Percentiles rank a stretch among this genome's conserved stretches.
Evolutionary conservation across 2,113 vertebrate species (phyloP).

Genomic region (Carassius gibelio): DNA sequence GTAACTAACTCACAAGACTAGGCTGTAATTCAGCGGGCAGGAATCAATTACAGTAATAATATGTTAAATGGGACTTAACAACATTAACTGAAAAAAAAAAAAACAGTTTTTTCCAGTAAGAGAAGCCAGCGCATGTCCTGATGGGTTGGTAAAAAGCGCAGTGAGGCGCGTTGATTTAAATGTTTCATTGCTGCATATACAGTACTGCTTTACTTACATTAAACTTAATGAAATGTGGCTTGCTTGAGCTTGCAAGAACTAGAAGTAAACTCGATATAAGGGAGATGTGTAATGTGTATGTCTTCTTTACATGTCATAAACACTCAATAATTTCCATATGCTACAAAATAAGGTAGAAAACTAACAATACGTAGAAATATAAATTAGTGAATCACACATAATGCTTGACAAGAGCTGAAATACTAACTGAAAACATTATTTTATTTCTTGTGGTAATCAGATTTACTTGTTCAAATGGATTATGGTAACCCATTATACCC

Average conservation of each 20-base stretch:
- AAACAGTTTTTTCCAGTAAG: neutral
- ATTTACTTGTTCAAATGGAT: too few relatives aligned
- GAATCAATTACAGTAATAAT: neutral
- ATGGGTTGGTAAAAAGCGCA: conserved; percentile 18
- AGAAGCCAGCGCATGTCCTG: neutral
- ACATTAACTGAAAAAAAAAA: neutral
- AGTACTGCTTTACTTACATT: neutral
- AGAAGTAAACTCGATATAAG: neutral
- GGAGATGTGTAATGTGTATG: neutral
- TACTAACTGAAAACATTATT: too few relatives aligned
- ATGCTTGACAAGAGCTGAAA: neutral
- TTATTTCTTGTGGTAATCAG: too few relatives aligned
- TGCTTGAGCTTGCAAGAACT: neutral
- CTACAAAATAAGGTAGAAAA: neutral
- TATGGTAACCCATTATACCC: too few relatives aligned
- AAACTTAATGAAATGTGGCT: neutral
- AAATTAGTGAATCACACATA: neutral
- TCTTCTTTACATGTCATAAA: neutral
- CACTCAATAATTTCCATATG: neutral
- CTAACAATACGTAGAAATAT: neutral
- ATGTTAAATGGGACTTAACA: neutral
- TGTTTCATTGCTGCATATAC: neutral
- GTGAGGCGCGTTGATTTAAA: neutral
- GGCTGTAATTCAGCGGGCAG: neutral
- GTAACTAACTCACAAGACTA: neutral